Conservation (phyloP, 2,888 invertebrate species). For the Drosophila bunnanda region DNA sequence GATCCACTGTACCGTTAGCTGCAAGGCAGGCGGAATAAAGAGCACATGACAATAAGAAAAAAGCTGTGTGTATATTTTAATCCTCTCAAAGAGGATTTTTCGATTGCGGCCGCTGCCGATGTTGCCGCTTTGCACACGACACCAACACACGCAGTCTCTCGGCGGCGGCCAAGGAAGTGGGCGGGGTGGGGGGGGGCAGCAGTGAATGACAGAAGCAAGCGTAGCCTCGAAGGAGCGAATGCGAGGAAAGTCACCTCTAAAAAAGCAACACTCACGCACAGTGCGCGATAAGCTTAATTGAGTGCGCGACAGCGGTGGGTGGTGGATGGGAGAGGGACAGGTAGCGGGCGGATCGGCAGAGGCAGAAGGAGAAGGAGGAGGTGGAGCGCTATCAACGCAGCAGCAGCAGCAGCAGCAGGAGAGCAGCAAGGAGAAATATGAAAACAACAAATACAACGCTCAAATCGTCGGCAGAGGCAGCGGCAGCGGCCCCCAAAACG, state of each 20-base stretch:
- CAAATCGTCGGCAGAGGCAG: constrained; percentile 43
- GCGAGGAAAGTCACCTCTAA: constrained; percentile 78
- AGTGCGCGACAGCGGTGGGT: constrained; percentile 60
- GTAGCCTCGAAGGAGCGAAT: constrained; percentile 71
- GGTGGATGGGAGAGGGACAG: constrained; percentile 22
- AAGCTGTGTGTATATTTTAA: constrained; percentile 72
- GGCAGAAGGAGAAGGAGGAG: constrained; percentile 27
- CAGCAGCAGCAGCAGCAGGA: constrained; percentile 53
- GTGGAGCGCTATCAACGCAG: constrained; percentile 59
- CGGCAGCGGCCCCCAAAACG: constrained; percentile 58
- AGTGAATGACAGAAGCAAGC: constrained; percentile 46
- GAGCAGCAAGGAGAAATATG: constrained; percentile 71
- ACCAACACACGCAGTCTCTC: constrained; percentile 51
- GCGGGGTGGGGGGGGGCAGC: constrained; percentile 14
- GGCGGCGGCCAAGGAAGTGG: constrained; percentile 14
- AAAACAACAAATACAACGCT: constrained; percentile 26
- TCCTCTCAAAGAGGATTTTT: constrained; percentile 81
- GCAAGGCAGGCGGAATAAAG: constrained; percentile 49
- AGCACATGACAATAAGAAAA: constrained; percentile 50
- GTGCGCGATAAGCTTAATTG: constrained; percentile 79
- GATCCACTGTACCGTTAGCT: constrained; percentile 57
- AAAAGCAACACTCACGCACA: constrained; percentile 47
- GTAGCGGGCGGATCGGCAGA: constrained; percentile 34
- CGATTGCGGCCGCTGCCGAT: constrained; percentile 58
- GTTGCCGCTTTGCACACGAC: constrained; percentile 73